Conservation (phyloP, 2,797 vertebrate genomes). For the Pseudotriccus pelzelni region DNA sequence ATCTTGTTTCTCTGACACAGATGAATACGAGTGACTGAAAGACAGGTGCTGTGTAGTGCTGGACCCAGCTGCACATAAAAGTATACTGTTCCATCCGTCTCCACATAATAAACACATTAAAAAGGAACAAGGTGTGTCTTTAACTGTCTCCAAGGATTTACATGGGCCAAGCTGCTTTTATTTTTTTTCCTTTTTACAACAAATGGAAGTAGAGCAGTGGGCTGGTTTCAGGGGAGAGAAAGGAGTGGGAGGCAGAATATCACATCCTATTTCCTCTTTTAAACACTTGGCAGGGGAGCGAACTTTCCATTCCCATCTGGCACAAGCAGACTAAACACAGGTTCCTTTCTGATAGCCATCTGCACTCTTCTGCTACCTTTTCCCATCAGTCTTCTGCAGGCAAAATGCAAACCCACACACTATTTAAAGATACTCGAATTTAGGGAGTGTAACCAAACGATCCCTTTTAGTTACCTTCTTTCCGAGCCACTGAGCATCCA, state of each 20-base stretch:
- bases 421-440: constrained; percentile 27
- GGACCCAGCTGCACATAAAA: constrained; percentile 14
- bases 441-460: constrained; percentile 18
- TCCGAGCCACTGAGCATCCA: not conserved
- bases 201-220: constrained; percentile 48
- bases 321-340: constrained; percentile 69
- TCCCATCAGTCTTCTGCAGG: constrained; percentile 58
- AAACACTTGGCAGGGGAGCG: constrained; percentile 53
- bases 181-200: constrained; percentile 21
- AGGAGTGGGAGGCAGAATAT: constrained; percentile 61
- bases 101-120: constrained; percentile 34
- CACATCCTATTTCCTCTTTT: constrained; percentile 70
- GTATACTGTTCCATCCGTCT: constrained; percentile 8
- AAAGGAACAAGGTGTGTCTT: constrained; percentile 28
- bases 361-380: constrained; percentile 63
- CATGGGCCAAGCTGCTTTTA: not conserved
- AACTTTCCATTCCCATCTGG: constrained; percentile 69
- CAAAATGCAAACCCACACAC: not conserved
- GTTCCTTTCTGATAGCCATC: constrained; percentile 69
- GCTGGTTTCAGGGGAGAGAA: constrained; percentile 56
- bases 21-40: not conserved
- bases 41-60: not conserved
- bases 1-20: not conserved
- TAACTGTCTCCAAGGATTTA: constrained; percentile 12
- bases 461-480: constrained; percentile 31